These are phyloP conservation scores for Ariopsis seemanni DNA, from an alignment of 2,113 vertebrate genomes.

Conservation along the genomic window DNA sequence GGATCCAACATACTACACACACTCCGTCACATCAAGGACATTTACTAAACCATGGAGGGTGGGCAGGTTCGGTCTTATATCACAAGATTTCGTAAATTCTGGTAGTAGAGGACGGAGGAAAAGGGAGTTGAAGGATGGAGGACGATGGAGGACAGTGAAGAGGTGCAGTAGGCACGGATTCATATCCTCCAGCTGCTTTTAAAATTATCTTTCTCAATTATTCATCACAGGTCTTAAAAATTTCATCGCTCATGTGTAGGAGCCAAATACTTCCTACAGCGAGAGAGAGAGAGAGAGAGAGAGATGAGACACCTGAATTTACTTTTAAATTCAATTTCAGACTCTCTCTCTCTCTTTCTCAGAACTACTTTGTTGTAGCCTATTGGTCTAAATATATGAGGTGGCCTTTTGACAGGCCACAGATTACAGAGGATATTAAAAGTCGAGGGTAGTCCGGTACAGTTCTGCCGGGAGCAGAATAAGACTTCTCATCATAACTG, in stretches of 20 bases:
- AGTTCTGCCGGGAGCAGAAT: constrained; percentile 22
- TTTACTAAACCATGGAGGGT: not conserved
- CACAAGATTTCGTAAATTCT: not conserved
- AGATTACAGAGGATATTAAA: constrained; percentile 39
- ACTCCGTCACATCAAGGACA: not conserved
- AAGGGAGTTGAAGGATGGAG: not conserved
- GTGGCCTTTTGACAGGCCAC: constrained; percentile 1
- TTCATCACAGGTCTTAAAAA: constrained; percentile 69
- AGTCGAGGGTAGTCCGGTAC: constrained; percentile 1
- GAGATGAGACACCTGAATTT: constrained; percentile 18
- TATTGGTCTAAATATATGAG: constrained; percentile 14
- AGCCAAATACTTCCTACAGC: constrained; percentile 27
- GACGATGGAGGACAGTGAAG: constrained; percentile 34
- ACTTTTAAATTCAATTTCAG: constrained; percentile 9
- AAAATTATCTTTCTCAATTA: constrained; percentile 73
- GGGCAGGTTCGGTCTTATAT: not conserved
- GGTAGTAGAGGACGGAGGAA: not conserved
- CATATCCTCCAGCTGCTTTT: constrained; percentile 64
- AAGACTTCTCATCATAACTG: constrained; percentile 34
- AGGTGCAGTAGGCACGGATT: constrained; percentile 57
- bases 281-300: constrained; percentile 3
- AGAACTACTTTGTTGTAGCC: not conserved
- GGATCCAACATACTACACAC: not conserved
- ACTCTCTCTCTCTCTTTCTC: not conserved
- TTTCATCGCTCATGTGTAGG: constrained; percentile 64